phyloP scores from a whole-genome alignment of 2,797 vertebrate genomes.

The Sus cebifrons region DNA sequence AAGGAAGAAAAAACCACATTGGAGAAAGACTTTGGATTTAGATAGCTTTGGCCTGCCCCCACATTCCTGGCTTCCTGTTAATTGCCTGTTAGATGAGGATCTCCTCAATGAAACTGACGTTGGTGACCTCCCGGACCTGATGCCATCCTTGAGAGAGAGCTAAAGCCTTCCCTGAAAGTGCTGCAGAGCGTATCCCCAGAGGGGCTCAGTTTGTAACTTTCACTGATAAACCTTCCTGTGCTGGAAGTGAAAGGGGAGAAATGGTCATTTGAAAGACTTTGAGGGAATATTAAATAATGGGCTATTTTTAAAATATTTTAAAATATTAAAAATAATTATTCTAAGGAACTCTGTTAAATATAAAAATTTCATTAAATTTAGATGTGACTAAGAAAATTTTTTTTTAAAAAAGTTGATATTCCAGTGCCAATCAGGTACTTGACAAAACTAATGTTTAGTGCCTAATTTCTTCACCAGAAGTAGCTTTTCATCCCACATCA shows the following conservation, averaged over 20 bases:
- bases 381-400: not conserved
- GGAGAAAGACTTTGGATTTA: not conserved
- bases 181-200: not conserved
- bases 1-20: not conserved
- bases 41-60: not conserved
- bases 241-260: not conserved
- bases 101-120: not conserved
- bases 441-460: conserved; percentile 34
- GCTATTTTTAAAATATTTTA: not conserved
- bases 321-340: conserved; percentile 43
- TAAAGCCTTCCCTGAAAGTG: not conserved
- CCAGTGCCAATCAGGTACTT: not conserved
- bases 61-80: not conserved
- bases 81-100: not conserved
- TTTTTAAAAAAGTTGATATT: not conserved
- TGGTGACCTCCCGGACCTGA: not conserved
- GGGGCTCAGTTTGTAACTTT: not conserved
- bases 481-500: conserved; percentile 15
- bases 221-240: not conserved
- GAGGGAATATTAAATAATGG: not conserved
- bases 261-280: not conserved
- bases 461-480: not conserved
- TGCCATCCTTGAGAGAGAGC: not conserved
- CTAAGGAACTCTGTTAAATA: conserved; percentile 1
- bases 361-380: conserved; percentile 15